These are phyloP conservation scores for Balearica regulorum DNA, from an alignment of 2,797 vertebrate species.

Conservation along the genomic window DNA sequence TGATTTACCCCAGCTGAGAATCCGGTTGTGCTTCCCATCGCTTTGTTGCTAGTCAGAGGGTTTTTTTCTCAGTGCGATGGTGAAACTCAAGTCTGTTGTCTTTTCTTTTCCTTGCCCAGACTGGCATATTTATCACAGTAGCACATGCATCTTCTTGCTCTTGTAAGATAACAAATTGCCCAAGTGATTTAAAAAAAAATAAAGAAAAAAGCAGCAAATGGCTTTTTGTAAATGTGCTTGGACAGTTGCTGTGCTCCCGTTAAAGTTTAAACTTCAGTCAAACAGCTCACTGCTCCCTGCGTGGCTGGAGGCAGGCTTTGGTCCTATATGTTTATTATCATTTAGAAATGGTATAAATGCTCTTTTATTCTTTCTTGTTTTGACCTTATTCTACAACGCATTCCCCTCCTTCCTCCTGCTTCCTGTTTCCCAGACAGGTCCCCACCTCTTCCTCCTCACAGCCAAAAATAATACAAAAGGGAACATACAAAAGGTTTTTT, in stretches of 20 bases:
- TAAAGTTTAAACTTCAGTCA: background rate
- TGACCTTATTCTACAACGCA: background rate
- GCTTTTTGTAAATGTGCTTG: background rate
- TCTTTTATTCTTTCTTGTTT: slow-evolving; percentile 41
- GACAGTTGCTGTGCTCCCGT: background rate
- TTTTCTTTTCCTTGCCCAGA: background rate
- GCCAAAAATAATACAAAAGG: slow-evolving; percentile 61
- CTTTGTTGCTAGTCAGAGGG: slow-evolving; percentile 3
- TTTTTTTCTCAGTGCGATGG: background rate
- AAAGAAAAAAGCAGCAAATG: background rate
- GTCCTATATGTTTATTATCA: slow-evolving; percentile 22
- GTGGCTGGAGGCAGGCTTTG: background rate
- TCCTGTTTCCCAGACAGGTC: slow-evolving; percentile 63
- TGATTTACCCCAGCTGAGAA: slow-evolving; percentile 51
- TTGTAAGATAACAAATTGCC: slow-evolving; percentile 20
- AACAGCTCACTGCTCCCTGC: background rate
- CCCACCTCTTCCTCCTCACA: slow-evolving; percentile 54
- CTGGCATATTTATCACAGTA: slow-evolving; percentile 1
- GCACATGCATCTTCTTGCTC: background rate
- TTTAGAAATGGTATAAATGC: slow-evolving; percentile 15
- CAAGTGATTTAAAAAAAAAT: background rate
- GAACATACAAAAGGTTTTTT: slow-evolving; percentile 41
- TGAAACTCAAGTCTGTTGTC: background rate
- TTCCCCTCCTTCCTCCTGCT: slow-evolving; percentile 33
- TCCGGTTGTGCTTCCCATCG: slow-evolving; percentile 9